phyloP scores from a whole-genome alignment of 2,797 vertebrate species.

The Zonotrichia albicollis region DNA sequence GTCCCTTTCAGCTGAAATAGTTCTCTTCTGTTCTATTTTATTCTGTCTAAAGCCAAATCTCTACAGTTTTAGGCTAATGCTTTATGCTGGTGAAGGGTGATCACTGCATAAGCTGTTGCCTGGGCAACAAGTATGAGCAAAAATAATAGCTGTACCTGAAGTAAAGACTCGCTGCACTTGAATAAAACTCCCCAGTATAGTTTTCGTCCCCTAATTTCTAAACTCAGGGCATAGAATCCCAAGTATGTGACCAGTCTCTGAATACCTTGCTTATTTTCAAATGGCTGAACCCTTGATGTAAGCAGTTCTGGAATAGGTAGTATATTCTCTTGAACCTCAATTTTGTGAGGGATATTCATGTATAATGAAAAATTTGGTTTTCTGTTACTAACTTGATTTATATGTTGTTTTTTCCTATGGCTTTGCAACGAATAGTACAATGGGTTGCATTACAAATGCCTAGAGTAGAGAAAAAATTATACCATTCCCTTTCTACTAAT shows the following conservation, averaged over 20 bases:
- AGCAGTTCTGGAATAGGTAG: neutral
- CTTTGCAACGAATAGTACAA: neutral
- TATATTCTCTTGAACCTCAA: neutral
- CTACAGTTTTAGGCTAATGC: neutral
- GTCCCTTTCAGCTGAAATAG: neutral
- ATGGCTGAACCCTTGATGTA: neutral
- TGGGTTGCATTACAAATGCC: neutral
- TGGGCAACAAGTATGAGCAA: neutral
- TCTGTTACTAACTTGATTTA: neutral
- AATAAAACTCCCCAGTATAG: neutral
- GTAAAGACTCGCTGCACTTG: neutral
- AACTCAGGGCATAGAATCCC: neutral
- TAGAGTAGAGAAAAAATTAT: neutral
- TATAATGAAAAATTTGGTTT: neutral
- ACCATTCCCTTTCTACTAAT: neutral
- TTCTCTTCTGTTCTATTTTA: neutral
- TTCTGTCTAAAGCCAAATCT: neutral
- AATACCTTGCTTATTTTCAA: neutral
- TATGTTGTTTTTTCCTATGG: neutral
- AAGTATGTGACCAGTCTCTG: neutral
- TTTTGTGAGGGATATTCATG: neutral
- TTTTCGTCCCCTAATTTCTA: neutral
- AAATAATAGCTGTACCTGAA: neutral
- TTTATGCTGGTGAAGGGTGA: neutral
- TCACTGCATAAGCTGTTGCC: neutral